Conservation (phyloP, 2,888 invertebrate species). For the Macropis europaea region DNA sequence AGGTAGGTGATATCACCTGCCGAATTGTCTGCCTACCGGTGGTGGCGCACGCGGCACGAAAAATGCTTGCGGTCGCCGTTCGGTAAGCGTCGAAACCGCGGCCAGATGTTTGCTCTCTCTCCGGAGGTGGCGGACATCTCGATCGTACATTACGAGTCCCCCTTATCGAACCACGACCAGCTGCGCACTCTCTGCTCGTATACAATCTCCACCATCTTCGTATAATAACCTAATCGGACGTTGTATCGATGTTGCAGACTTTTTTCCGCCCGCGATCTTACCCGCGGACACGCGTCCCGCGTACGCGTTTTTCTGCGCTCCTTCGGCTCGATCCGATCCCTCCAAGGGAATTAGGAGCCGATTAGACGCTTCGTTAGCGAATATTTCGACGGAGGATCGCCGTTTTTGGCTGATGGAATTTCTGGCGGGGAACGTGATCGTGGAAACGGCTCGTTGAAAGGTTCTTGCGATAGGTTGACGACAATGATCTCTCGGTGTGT, state of each 20-base stretch:
- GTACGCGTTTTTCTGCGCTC: constrained; percentile 39
- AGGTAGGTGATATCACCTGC: constrained; percentile 59
- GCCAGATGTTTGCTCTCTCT: constrained; percentile 70
- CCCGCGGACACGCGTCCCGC: constrained; percentile 10
- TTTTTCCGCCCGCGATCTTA: constrained; percentile 45
- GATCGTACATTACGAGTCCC: constrained; percentile 61
- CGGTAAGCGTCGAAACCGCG: constrained; percentile 76
- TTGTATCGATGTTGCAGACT: constrained; percentile 65
- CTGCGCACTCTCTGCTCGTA: constrained; percentile 51
- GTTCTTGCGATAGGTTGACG: too few relatives aligned
- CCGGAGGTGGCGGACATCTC: constrained; percentile 59
- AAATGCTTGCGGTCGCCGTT: constrained; percentile 69
- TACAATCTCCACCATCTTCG: too few relatives aligned
- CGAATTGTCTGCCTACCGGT: constrained; percentile 51
- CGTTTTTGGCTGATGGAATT: not conserved
- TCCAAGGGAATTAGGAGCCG: constrained; percentile 5
- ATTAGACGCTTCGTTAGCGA: constrained; percentile 8
- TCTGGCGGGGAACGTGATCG: not conserved
- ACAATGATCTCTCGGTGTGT: too few relatives aligned
- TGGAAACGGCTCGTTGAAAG: constrained; percentile 25
- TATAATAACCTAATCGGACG: constrained; percentile 75
- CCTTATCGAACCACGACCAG: constrained; percentile 51
- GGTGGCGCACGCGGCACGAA: constrained; percentile 46
- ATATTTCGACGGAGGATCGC: not conserved
- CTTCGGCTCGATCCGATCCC: constrained; percentile 12